Base-by-base conservation (phyloP, 1,140 invertebrate species). In the Stegodyphus mimosarum region DNA sequence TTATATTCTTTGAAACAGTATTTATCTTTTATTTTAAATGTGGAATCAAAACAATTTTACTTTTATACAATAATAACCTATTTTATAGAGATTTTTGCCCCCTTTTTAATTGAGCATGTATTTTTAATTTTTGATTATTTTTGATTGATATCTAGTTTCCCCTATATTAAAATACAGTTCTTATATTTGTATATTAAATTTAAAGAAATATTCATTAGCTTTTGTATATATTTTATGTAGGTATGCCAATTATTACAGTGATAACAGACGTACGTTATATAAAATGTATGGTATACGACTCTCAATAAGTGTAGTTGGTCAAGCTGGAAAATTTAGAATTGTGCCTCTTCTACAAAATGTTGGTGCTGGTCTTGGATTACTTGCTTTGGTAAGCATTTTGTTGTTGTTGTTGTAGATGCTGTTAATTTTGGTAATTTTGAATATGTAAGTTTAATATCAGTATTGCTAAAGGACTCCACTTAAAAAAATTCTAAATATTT, bases 261-360 rank as follows among this genome's bases (percentile, higher is more conserved):
- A 91, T 70, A 89, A 88, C 51, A 87, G 86, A 1, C 75, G 92
- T 72, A 92, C 91, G 6, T 86, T 93, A 71, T 89, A 90, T 75
- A 93, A 93, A 90, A 90, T 91, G 0, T 93, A 90, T 88, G 92
- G 92, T 6, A 90, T 93, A 55, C 90, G 90, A 52, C 92, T 92
- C 88, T 88, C 92, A 18, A 87, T 93, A 49, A 89, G 90, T 72
- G 91, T 93, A 2, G 88, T 91, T 52, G 92, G 92, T 4, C 79
- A 88, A 63, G 92, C 90, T 48, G 91, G 92, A 52, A 92, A 92
- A 86, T 92, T 93, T 87, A 90, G 89, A 86, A 72, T 92, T 50
- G 88, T 92, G 53, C 92, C 92, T 49, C 87, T 92, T 2, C 72
- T 92, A 7, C 79, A 91, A 3, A 93, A 92, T 87, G 88, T 93